Evolutionary conservation across 2,113 vertebrate genomes (phyloP), one percentile per base, ranked within the genome.

Genomic region (Poeciliopsis retropinna): DNA sequence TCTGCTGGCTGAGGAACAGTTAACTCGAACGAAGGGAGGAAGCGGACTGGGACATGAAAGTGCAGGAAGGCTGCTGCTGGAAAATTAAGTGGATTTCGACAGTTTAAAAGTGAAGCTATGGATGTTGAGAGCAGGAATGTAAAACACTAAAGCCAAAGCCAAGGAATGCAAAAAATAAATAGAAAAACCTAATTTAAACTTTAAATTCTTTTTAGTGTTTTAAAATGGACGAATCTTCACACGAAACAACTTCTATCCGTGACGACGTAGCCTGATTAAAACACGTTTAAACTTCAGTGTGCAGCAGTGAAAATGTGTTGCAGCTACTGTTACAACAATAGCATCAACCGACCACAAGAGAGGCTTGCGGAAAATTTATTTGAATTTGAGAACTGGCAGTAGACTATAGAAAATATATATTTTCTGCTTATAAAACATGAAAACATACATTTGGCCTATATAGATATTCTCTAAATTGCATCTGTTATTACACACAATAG

Each of bases 291-390:
- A 15, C 3, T 19, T 19, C 17, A 47, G 65, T 34, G 39, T 63
- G 61, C 5, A 19, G 64, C 64, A 37, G 32, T 27, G 34, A 3
- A 30, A 27, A 61, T 37, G 44, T 66, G 63, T 57, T 57, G 51
- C 51, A 57, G 51, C 51, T 6, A 47, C 44, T 0, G 25, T 57
- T 2, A 25, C 67, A 73, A 62, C 34, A 19, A 85, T 68, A 81
- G 30, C 71, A 79, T 76, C 69, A 85, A 64, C 86, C 81, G 63
- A 85, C 79, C 92, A 91, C 85, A 92, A 88, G 83, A 83, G 84
- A 77, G 84, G 83, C 94, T 95, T 94, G 96, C 93, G 94, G 95
- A 79, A 85, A 92, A 95, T 97, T 96, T 98, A 97, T 97, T 97
- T 95, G 90, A 95, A 92, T 95, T 94, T 94, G 95, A 95, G 95